phyloP scores from a whole-genome alignment of 2,797 vertebrate genomes.

The Nyctibius grandis region DNA sequence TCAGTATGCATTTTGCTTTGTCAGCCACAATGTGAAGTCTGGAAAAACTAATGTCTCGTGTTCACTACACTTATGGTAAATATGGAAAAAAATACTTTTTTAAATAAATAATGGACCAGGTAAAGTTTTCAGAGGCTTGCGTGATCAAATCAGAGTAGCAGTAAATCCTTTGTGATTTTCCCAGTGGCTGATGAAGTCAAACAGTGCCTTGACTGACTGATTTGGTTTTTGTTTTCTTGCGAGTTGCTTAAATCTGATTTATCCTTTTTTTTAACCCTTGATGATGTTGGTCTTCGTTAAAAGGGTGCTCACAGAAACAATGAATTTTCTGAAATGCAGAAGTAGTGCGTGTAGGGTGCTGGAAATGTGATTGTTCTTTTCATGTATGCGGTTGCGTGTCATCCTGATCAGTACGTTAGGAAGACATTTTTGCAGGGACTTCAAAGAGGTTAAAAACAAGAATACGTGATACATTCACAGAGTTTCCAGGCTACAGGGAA shows the following conservation, averaged over 20 bases:
- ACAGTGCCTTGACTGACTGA: neutral
- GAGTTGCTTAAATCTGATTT: neutral
- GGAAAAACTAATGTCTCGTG: neutral
- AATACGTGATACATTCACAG: neutral
- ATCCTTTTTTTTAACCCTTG: neutral
- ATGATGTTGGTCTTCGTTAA: neutral
- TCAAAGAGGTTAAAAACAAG: neutral
- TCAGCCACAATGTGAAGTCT: slow-evolving; percentile 4
- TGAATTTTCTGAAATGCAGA: neutral
- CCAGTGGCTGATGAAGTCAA: neutral
- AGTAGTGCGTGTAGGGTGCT: neutral
- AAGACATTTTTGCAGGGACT: neutral
- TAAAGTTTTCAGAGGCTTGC: neutral
- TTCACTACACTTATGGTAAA: neutral
- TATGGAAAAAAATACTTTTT: neutral
- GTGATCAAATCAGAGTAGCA: neutral
- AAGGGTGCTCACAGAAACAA: neutral
- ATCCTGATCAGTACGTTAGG: neutral
- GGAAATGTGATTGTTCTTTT: neutral
- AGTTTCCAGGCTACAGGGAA: neutral
- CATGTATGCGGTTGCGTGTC: neutral
- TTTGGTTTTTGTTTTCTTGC: neutral
- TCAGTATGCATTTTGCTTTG: neutral
- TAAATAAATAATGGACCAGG: neutral
- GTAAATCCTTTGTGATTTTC: neutral